A percentile compares a stretch with the other conserved stretches of the same genome.
Evolutionary conservation across 1,140 invertebrate genomes (phyloP).

Genomic region (Ditylenchus dipsaci): DNA sequence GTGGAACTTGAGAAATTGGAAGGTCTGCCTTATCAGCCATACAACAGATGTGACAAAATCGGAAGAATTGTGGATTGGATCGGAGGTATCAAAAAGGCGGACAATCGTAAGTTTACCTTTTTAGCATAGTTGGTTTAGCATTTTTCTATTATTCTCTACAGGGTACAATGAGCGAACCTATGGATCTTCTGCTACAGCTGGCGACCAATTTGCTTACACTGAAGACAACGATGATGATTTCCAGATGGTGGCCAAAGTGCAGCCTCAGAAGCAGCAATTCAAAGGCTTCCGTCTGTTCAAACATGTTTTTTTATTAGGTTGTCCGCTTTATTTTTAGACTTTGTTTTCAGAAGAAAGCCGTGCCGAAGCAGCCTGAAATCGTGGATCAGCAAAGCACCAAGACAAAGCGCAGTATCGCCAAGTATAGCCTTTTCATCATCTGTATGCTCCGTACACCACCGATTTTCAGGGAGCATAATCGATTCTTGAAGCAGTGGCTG

Average conservation of each 20-base stretch:
- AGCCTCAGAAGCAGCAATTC: conserved; percentile 22
- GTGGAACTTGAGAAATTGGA: conserved; percentile 25
- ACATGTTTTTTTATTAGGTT: conserved; percentile 3
- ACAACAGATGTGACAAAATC: conserved; percentile 50
- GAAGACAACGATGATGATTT: conserved; percentile 52
- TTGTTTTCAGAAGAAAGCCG: background rate
- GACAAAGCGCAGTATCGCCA: conserved; percentile 49
- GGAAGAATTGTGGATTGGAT: conserved; percentile 52
- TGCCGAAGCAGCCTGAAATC: background rate
- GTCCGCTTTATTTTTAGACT: background rate
- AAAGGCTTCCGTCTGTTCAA: conserved; percentile 30
- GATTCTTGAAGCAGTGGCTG: conserved; percentile 48
- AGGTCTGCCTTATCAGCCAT: conserved; percentile 50
- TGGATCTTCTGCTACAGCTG: conserved; percentile 50
- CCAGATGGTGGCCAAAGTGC: conserved; percentile 42
- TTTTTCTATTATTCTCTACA: background rate
- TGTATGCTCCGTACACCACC: conserved; percentile 3
- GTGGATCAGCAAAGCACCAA: conserved; percentile 18
- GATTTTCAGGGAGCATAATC: conserved; percentile 42
- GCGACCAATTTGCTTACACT: conserved; percentile 50
- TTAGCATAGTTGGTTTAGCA: background rate
- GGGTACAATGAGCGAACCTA: conserved; percentile 53
- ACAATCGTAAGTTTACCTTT: conserved; percentile 19
- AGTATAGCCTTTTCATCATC: conserved; percentile 23
- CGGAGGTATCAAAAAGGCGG: conserved; percentile 46